A percentile compares a stretch with the other conserved stretches of the same genome.
Conservation (phyloP, 2,113 vertebrate species). For the Campylorhamphus procurvoides region DNA sequence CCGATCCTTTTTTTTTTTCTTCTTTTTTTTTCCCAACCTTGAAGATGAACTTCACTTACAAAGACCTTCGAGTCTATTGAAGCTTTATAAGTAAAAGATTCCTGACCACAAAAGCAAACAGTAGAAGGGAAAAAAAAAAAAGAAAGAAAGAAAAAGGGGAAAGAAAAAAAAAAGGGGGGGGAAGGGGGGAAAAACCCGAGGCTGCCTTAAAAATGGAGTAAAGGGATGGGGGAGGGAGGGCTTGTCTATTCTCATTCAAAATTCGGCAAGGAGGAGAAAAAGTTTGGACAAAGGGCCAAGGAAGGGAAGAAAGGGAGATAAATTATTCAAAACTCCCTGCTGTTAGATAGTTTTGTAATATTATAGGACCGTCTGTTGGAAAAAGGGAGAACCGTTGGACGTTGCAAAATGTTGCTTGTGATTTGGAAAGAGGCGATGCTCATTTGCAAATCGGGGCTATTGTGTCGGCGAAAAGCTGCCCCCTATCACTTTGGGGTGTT, state of each 20-base stretch:
- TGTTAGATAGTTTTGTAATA: constrained; percentile 88
- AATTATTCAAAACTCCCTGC: constrained; percentile 87
- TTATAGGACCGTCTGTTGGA: constrained; percentile 80
- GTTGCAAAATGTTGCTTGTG: constrained; percentile 80
- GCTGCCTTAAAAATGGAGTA: constrained; percentile 48
- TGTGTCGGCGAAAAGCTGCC: constrained; percentile 11
- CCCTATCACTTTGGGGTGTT: neutral
- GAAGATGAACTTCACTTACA: constrained; percentile 89
- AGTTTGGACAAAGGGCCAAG: constrained; percentile 82
- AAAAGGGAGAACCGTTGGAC: constrained; percentile 71
- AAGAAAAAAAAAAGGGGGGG: neutral
- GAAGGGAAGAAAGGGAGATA: constrained; percentile 83
- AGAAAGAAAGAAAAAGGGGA: neutral
- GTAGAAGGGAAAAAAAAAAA: constrained; percentile 16
- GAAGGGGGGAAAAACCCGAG: neutral
- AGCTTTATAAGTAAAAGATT: constrained; percentile 75
- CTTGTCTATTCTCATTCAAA: constrained; percentile 84
- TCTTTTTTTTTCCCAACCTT: constrained; percentile 75
- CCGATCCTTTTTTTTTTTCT: neutral
- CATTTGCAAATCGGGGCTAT: constrained; percentile 66
- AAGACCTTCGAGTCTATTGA: constrained; percentile 79
- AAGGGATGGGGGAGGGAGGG: constrained; percentile 50
- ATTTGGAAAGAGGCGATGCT: constrained; percentile 65
- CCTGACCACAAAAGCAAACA: constrained; percentile 81
- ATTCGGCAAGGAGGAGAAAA: constrained; percentile 72